Evolutionary conservation across 2,113 vertebrate species (phyloP).

Genomic region (Ophthalmotilapia sp.): DNA sequence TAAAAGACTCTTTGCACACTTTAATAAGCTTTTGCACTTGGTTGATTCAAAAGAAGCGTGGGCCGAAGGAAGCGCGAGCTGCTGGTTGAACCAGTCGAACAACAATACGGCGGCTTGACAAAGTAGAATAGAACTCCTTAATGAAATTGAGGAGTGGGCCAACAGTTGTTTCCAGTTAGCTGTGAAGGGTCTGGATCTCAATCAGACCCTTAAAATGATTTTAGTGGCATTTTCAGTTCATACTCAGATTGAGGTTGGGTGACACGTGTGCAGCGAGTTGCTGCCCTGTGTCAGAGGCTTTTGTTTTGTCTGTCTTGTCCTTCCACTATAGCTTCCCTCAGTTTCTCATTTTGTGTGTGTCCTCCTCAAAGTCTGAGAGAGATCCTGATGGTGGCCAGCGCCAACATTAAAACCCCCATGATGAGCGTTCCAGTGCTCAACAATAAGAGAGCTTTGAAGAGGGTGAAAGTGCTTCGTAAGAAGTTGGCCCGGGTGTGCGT

Average conservation of each 20-base stretch:
- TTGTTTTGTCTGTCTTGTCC: background rate
- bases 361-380: slow-evolving; percentile 81
- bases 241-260: background rate
- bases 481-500: slow-evolving; percentile 83
- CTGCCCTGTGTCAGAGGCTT: background rate
- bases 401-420: slow-evolving; percentile 93
- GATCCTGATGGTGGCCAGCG: slow-evolving; percentile 88
- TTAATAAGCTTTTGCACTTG: background rate
- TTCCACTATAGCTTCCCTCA: background rate
- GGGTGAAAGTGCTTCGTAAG: slow-evolving; percentile 80
- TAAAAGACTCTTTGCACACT: background rate
- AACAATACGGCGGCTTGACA: background rate
- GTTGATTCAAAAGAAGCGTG: background rate
- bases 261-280: background rate
- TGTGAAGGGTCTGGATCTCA: background rate
- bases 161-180: background rate
- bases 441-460: slow-evolving; percentile 82
- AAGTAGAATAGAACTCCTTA: background rate
- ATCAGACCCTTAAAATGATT: background rate
- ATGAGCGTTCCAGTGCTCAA: slow-evolving; percentile 89
- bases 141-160: background rate
- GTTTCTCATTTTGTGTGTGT: background rate
- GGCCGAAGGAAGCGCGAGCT: background rate
- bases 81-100: background rate
- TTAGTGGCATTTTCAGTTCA: background rate